These are phyloP conservation scores for Pseudorasbora parva DNA, from an alignment of 2,113 vertebrate genomes.

Conservation along the genomic window DNA sequence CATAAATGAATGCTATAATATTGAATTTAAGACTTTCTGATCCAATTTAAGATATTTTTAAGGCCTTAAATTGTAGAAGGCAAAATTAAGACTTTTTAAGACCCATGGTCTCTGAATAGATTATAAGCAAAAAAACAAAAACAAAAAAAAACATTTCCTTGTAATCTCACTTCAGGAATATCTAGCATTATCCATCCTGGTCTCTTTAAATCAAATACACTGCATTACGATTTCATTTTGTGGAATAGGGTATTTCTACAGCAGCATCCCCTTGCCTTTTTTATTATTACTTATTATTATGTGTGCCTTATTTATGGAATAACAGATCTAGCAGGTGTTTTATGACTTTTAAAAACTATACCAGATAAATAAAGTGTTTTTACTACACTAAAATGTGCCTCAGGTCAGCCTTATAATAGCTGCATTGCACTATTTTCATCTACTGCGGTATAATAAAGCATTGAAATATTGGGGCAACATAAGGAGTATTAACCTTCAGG, in stretches of 20 bases:
- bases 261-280: slow-evolving; percentile 56
- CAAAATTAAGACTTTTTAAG: no score
- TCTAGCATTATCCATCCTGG: not conserved
- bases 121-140: not conserved
- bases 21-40: no score
- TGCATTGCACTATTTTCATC: slow-evolving; percentile 30
- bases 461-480: slow-evolving; percentile 36
- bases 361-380: slow-evolving; percentile 48
- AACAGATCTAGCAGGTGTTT: slow-evolving; percentile 58
- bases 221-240: not conserved
- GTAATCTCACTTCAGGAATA: no score
- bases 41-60: no score
- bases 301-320: slow-evolving; percentile 55
- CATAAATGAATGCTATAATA: no score
- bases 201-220: not conserved
- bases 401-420: not conserved
- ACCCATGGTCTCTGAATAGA: not conserved
- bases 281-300: slow-evolving; percentile 59
- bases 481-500: slow-evolving; percentile 61
- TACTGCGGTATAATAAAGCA: slow-evolving; percentile 46
- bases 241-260: slow-evolving; percentile 47
- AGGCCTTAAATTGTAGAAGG: no score
- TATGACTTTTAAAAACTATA: slow-evolving; percentile 60
- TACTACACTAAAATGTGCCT: slow-evolving; percentile 16
- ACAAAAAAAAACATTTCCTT: no score